Evolutionary conservation across 2,113 vertebrate species (phyloP).

Genomic region (Spilogale gracilis): DNA sequence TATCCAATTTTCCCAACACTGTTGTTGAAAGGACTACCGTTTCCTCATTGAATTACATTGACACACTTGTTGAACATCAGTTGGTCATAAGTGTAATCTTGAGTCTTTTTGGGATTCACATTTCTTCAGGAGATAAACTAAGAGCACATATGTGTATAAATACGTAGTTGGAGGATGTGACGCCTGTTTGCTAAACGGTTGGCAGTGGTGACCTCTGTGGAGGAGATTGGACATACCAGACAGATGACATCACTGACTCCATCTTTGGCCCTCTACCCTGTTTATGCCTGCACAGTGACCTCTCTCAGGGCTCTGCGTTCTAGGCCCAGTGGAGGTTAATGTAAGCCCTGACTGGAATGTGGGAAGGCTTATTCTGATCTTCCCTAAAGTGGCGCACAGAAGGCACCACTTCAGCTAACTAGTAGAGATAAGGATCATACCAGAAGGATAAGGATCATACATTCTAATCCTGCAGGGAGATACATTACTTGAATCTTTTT

Average conservation of each 20-base stretch:
- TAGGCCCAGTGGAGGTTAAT: neutral
- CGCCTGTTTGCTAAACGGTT: neutral
- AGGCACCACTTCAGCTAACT: neutral
- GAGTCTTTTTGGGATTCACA: neutral
- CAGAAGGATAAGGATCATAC: neutral
- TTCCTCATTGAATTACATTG: neutral
- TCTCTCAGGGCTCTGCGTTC: neutral
- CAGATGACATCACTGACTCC: neutral
- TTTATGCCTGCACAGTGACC: neutral
- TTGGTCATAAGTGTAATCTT: neutral
- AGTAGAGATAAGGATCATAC: neutral
- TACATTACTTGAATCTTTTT: constrained; percentile 15
- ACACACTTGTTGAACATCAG: neutral
- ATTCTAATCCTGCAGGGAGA: neutral
- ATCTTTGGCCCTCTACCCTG: neutral
- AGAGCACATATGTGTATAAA: neutral
- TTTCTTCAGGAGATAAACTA: neutral
- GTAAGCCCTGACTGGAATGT: neutral
- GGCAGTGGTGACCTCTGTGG: neutral
- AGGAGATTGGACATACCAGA: neutral
- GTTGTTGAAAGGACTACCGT: neutral
- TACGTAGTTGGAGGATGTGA: neutral
- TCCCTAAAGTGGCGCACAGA: neutral
- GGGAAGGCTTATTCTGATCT: neutral
- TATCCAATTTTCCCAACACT: neutral